phyloP scores from a whole-genome alignment of 2,797 vertebrate genomes.

The Thalassophryne amazonica region DNA sequence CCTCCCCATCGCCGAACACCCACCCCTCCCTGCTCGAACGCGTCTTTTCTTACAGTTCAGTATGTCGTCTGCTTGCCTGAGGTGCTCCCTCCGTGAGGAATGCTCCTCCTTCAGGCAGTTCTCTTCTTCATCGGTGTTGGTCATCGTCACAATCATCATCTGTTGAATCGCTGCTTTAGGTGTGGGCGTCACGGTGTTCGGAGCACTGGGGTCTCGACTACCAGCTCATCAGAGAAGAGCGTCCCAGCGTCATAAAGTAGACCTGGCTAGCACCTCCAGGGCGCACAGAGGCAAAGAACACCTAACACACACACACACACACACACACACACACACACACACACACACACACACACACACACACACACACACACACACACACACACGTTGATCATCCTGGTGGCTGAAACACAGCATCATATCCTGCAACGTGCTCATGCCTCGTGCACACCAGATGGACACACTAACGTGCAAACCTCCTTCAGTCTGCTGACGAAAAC shows the following conservation, averaged over 20 bases:
- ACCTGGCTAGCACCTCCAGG: conserved; percentile 90
- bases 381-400: too few relatives aligned
- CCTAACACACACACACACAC: conserved; percentile 68
- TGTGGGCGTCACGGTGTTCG: conserved; percentile 62
- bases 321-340: too few relatives aligned
- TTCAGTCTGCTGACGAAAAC: too few relatives aligned
- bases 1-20: not conserved
- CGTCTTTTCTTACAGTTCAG: conserved; percentile 44
- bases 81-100: not conserved
- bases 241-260: conserved; percentile 93
- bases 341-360: too few relatives aligned
- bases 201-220: conserved; percentile 67
- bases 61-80: conserved; percentile 23
- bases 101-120: conserved; percentile 16
- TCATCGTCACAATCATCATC: conserved; percentile 72
- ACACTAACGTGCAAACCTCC: too few relatives aligned
- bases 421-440: too few relatives aligned
- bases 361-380: too few relatives aligned
- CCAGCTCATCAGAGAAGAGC: conserved; percentile 92
- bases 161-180: conserved; percentile 61
- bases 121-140: conserved; percentile 33
- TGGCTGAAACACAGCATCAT: too few relatives aligned
- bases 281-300: conserved; percentile 90
- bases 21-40: not conserved
- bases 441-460: too few relatives aligned